A percentile compares a stretch with the other conserved stretches of the same genome.
phyloP scores from a whole-genome alignment of 2,113 vertebrate species.

The Beaufortia kweichowensis region DNA sequence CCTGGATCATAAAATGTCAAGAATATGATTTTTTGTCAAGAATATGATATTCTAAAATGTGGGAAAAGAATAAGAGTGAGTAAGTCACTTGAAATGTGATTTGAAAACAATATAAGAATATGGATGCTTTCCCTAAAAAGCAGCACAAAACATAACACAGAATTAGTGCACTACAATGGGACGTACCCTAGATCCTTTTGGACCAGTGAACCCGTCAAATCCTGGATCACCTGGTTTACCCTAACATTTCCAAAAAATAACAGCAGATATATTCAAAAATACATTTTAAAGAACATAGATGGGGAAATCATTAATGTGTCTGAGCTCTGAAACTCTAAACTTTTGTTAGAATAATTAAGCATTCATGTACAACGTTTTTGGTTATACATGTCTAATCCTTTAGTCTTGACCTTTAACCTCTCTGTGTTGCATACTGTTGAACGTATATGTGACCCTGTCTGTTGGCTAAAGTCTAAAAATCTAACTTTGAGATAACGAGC shows the following conservation, averaged over 20 bases:
- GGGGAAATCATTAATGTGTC: not conserved
- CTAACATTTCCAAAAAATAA: constrained; percentile 53
- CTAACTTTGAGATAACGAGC: too few relatives aligned
- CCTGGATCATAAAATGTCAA: too few relatives aligned
- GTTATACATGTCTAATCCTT: constrained; percentile 50
- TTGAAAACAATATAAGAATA: too few relatives aligned
- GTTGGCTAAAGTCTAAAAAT: too few relatives aligned
- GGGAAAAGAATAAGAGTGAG: too few relatives aligned
- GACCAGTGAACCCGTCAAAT: constrained; percentile 61
- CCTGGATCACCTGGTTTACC: constrained; percentile 70
- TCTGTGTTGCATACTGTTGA: not conserved
- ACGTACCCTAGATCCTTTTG: constrained; percentile 68
- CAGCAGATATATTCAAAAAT: constrained; percentile 1
- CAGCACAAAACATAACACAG: not conserved
- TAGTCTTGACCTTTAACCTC: constrained; percentile 52
- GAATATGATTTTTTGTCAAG: too few relatives aligned
- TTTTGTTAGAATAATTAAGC: not conserved
- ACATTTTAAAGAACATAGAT: not conserved
- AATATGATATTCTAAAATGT: too few relatives aligned
- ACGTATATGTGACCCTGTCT: too few relatives aligned
- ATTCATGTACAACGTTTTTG: not conserved
- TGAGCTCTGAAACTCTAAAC: not conserved
- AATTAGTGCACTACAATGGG: constrained; percentile 35
- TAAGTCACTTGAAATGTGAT: too few relatives aligned
- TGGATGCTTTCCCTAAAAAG: too few relatives aligned